These are phyloP conservation scores for Tineola bisselliella DNA, from an alignment of 2,888 invertebrate species.

Conservation along the genomic window DNA sequence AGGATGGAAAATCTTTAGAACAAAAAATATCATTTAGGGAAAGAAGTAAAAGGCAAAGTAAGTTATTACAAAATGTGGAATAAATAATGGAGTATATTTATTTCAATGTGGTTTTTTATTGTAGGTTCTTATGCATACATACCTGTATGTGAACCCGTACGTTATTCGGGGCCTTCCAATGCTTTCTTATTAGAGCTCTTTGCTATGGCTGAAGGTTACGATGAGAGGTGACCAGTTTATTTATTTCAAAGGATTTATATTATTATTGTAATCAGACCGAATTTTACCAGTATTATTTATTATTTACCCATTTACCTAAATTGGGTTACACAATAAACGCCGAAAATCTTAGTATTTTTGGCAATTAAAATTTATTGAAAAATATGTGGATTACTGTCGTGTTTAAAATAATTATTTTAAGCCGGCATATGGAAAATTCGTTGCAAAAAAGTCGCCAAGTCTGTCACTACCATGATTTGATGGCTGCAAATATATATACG, in stretches of 20 bases:
- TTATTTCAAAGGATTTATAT: background rate
- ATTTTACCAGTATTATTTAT: no score
- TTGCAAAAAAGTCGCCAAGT: no score
- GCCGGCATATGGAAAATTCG: no score
- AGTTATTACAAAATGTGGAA: background rate
- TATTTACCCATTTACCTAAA: no score
- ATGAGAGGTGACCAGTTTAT: conserved; percentile 45
- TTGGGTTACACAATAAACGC: no score
- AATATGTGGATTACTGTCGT: no score
- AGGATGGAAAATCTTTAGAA: conserved; percentile 18
- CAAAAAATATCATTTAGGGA: background rate
- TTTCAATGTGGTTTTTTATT: background rate
- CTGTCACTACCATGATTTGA: no score
- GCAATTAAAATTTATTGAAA: no score
- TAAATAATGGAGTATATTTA: no score
- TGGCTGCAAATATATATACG: no score
- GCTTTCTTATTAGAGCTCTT: conserved; percentile 72
- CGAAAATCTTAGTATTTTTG: no score
- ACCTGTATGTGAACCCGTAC: background rate
- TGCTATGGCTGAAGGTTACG: conserved; percentile 62
- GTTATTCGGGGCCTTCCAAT: conserved; percentile 56
- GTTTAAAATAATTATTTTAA: no score
- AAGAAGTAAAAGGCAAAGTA: background rate
- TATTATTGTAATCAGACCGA: background rate
- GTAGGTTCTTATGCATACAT: background rate